Conservation (phyloP, 1,140 invertebrate species). For the Teleogryllus occipitalis region DNA sequence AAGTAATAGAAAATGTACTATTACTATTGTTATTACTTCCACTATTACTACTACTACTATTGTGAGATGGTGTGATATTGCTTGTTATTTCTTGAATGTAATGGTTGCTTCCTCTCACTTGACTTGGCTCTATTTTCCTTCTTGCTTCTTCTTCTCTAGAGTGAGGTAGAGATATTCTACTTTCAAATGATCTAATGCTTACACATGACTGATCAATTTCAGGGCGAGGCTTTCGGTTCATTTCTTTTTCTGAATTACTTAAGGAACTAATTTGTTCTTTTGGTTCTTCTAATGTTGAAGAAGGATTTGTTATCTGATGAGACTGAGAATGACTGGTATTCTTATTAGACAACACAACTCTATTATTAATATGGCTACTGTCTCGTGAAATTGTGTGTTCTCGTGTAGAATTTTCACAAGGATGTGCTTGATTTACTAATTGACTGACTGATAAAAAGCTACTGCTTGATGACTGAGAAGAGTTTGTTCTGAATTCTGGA, state of each 20-base stretch:
- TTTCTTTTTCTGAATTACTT: too few species aligned
- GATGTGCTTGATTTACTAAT: slow-evolving; percentile 49
- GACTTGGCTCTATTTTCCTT: not conserved
- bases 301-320: too few species aligned
- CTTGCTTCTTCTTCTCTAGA: not conserved
- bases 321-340: too few species aligned
- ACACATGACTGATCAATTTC: too few species aligned
- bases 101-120: not conserved
- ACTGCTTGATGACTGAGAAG: not conserved
- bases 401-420: slow-evolving; percentile 7
- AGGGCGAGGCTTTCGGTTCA: too few species aligned
- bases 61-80: not conserved
- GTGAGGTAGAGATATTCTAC: too few species aligned
- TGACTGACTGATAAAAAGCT: slow-evolving; percentile 55
- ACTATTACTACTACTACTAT: not conserved
- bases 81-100: not conserved
- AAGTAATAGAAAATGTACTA: not conserved
- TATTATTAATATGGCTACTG: not conserved
- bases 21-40: not conserved
- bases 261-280: too few species aligned
- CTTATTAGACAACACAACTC: not conserved
- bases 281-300: too few species aligned
- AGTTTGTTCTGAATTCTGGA: slow-evolving; percentile 26
- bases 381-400: not conserved
- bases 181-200: too few species aligned